A percentile compares a stretch with the other conserved stretches of the same genome.
phyloP scores from a whole-genome alignment of 53 echinoderm and acorn worm species.

The Echinometra lucunter region DNA sequence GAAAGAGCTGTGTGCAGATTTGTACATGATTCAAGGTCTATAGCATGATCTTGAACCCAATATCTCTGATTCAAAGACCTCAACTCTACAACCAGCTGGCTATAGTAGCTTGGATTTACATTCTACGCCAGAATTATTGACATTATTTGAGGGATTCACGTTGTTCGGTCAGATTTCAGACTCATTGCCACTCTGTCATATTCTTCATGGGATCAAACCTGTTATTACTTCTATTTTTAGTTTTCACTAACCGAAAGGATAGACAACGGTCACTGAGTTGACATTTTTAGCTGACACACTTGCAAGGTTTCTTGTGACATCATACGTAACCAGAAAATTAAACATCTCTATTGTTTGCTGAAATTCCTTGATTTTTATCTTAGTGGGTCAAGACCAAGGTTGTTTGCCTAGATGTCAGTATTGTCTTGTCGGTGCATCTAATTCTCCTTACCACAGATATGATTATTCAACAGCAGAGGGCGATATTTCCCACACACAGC shows the following conservation, averaged over 20 bases:
- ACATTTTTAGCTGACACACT: slow-evolving; percentile 37
- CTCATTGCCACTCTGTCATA: not conserved
- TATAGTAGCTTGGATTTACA: not conserved
- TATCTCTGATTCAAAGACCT: not conserved
- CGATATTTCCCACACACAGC: no score
- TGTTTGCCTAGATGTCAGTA: no score
- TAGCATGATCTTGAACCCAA: not conserved
- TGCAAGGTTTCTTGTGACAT: slow-evolving; percentile 19
- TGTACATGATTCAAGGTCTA: not conserved
- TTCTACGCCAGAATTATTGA: not conserved
- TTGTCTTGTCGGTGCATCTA: no score
- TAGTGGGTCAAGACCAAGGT: no score
- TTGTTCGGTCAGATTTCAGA: not conserved
- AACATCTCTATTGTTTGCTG: slow-evolving; percentile 33
- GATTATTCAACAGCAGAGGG: no score
- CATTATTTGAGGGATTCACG: not conserved
- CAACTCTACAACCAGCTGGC: not conserved
- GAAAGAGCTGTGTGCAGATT: no score
- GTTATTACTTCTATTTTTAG: not conserved
- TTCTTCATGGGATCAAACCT: not conserved
- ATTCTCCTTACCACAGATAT: no score
- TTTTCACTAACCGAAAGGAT: slow-evolving; percentile 18
- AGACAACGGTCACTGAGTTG: slow-evolving; percentile 4
- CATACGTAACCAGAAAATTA: slow-evolving; percentile 39
- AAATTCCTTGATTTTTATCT: slow-evolving; percentile 43